Base-by-base conservation (phyloP, 2,888 invertebrate species). In the Agrochola lota region DNA sequence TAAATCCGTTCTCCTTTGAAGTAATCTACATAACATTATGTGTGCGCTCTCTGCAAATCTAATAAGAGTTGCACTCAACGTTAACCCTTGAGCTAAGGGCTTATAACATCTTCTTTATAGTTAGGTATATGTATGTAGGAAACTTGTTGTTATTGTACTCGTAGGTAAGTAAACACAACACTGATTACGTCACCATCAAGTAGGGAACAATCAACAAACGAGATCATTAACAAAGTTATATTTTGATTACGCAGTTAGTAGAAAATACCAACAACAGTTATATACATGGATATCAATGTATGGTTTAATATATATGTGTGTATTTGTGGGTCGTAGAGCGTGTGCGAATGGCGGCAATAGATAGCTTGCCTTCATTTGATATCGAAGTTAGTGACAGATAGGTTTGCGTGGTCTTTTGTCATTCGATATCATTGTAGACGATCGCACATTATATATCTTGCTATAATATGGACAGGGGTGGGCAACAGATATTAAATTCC, bases 21-120 rank as follows among this genome's bases (percentile, higher is more conserved):
- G 71, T 87, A 68, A 85, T 86, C 77, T 85, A 77, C 87, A 84
- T 85, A 86, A 66, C 74, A 85, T 80, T 72, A 85, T 70, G 73
- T 78, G 69, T 78, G 71, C 66, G 79, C 78, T 80, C 78, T 77
- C 72, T 76, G 57, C 63, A 43, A 87, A 85, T 84, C 77, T 81
- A 87, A 87, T 87, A 84, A 80, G 76, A 72, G 70, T 72, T 87
- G 87, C 87, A 87, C 81, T 87, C 76, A 81, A 85, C 77, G 79
- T 77, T 72, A 76, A 79, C 71, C 84, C 79, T 74, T 70, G 71
- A 68, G 71, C 81, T 71, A 55, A 74, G 57, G 71, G 72, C 72
- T 84, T 59, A 74, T 69, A 66, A 59, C 64, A 73, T 85, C 60
- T 66, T 60, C 49, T 60, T 46, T 63, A 55, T 73, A 67, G 60